These are phyloP conservation scores for Fringilla coelebs DNA, from an alignment of 2,797 vertebrate genomes.

Conservation along the genomic window DNA sequence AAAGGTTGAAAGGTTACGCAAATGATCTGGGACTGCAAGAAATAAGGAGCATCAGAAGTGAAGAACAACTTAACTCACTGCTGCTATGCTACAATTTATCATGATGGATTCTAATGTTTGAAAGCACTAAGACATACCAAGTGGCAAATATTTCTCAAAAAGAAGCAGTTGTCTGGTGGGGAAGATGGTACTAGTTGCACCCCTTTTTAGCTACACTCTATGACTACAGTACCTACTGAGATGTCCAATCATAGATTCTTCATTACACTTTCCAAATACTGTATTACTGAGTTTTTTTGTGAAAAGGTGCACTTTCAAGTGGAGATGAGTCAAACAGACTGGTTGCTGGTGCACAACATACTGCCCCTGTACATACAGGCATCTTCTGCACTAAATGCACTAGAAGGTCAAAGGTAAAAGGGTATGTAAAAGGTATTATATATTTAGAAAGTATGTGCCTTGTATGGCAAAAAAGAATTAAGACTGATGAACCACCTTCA, in stretches of 20 bases:
- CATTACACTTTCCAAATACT: neutral
- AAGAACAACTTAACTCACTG: neutral
- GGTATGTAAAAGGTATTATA: neutral
- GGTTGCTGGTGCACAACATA: neutral
- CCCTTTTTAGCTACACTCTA: neutral
- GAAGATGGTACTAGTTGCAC: neutral
- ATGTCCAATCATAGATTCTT: neutral
- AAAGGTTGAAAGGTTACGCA: neutral
- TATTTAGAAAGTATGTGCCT: neutral
- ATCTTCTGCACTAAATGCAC: neutral
- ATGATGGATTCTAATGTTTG: neutral
- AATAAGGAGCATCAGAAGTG: neutral
- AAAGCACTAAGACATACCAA: neutral
- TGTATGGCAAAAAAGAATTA: neutral
- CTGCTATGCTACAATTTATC: neutral
- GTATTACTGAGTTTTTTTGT: neutral
- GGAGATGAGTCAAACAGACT: neutral
- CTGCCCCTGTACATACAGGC: neutral
- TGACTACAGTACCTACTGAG: neutral
- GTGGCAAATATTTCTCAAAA: neutral
- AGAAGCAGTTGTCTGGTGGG: neutral
- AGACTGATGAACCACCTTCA: neutral
- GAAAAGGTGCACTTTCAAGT: neutral
- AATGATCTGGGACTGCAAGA: neutral
- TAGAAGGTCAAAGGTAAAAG: neutral